These are phyloP conservation scores for Phymatocera aterrima DNA, from an alignment of 2,888 invertebrate species.

Conservation along the genomic window DNA sequence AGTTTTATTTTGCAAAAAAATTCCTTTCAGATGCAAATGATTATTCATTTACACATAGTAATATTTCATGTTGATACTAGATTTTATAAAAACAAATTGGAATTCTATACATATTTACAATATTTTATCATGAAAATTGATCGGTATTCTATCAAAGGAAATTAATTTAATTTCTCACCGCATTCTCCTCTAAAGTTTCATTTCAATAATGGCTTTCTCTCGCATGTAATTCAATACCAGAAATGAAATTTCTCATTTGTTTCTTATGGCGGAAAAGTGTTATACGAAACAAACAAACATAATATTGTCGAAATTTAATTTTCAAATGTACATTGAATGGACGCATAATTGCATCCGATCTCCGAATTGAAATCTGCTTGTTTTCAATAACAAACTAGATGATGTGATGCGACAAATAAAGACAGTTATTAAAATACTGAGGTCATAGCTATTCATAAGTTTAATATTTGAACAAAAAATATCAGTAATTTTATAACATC, in stretches of 20 bases:
- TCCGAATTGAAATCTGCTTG: too few relatives aligned
- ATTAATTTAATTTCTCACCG: not conserved
- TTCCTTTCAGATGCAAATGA: not conserved
- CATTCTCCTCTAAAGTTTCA: not conserved
- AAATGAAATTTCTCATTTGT: not conserved
- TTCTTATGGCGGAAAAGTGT: not conserved
- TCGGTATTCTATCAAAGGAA: constrained; percentile 1
- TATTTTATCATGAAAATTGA: constrained; percentile 14
- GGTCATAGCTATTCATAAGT: not conserved
- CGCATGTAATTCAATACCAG: not conserved
- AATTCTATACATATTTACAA: constrained; percentile 37
- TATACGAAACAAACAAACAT: not conserved
- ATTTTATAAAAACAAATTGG: not conserved
- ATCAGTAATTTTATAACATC: not conserved
- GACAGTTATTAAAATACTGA: constrained; percentile 25
- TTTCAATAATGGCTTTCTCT: not conserved
- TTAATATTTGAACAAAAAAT: constrained; percentile 29
- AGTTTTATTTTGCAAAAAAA: constrained; percentile 23
- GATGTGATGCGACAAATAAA: not conserved
- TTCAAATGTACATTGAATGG: not conserved
- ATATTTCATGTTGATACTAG: constrained; percentile 4
- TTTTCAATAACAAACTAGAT: not conserved
- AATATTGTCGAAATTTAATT: not conserved
- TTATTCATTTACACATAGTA: not conserved
- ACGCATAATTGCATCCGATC: too few relatives aligned